Evolutionary conservation across 1,140 invertebrate genomes (phyloP), one percentile per base, ranked within the genome.

Genomic region (Cyphomyrmex costatus): DNA sequence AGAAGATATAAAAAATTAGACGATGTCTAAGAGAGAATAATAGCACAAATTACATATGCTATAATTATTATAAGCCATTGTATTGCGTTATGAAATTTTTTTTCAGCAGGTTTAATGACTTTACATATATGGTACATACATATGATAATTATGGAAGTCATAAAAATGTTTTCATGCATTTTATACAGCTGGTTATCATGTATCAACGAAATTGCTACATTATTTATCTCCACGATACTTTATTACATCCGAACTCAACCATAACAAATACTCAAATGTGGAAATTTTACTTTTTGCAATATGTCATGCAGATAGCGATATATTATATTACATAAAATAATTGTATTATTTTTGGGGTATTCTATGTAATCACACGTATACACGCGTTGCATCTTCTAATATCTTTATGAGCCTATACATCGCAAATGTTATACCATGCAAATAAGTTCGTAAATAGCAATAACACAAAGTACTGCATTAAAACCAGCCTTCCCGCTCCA

Each of bases 401-500:
- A 53, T 80, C 27, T 74, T 61, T 56, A 42, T 24, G 49, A 76
- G 16, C 56, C 10, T 88, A 33, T 86, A 90, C 84, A 85, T 66
- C n/a, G 33, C 24, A 90, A 90, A 88, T 33, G 53, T 76, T 66
- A 74, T 78, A 86, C 58, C 91, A 91, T 92, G 92, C 90, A 33
- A 66, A 82, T 86, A 88, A 85, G 70, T 63, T 80, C 74, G 76
- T 86, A 80, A 88, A 80, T 85, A 88, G 78, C 89, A 89, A 90
- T 88, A 91, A 87, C 53, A 86, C 60, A 51, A 89, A 86, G 78
- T 71, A 88, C 73, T 91, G 90, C 86, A 85, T 91, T 90, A 78
- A 89, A 89, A 91, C 86, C 88, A 93, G 91, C 91, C 86, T 90
- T 92, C 86, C 92, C 92, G 90, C 89, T 89, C 79, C 78, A 91